These are phyloP conservation scores for Cheilosia vulpina DNA, from an alignment of 2,888 invertebrate genomes.

Conservation along the genomic window DNA sequence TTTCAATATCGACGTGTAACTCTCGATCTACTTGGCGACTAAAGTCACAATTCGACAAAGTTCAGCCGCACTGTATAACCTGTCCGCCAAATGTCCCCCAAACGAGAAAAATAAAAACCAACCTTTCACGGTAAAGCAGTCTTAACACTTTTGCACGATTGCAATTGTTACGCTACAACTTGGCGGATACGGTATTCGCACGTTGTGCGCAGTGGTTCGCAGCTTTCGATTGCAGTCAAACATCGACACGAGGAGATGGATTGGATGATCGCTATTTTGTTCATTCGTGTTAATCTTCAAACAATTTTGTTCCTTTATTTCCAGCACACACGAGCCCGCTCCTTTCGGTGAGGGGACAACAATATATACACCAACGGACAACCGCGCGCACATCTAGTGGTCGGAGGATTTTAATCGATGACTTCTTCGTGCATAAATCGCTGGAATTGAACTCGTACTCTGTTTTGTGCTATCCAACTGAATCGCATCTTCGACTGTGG, in stretches of 20 bases:
- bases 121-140: conserved; percentile 37
- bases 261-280: conserved; percentile 68
- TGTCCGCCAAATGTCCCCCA: neutral
- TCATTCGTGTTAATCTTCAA: conserved; percentile 71
- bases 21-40: no score
- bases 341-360: conserved; percentile 29
- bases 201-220: conserved; percentile 19
- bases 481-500: conserved; percentile 10
- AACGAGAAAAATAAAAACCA: conserved; percentile 5
- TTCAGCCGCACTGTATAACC: conserved; percentile 10
- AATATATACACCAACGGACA: conserved; percentile 26
- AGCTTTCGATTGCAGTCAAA: conserved; percentile 46
- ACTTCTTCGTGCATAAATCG: conserved; percentile 71
- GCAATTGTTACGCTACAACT: conserved; percentile 55
- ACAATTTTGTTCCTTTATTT: conserved; percentile 46
- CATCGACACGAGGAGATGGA: conserved; percentile 51
- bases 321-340: conserved; percentile 3
- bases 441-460: conserved; percentile 57
- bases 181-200: conserved; percentile 19
- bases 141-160: conserved; percentile 65
- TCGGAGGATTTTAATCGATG: conserved; percentile 64
- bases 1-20: no score
- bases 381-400: conserved; percentile 33
- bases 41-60: neutral
- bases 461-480: conserved; percentile 26